Evolutionary conservation across 2,888 invertebrate genomes (phyloP), one percentile per base, ranked within the genome.

Genomic region (Patella caerulea): DNA sequence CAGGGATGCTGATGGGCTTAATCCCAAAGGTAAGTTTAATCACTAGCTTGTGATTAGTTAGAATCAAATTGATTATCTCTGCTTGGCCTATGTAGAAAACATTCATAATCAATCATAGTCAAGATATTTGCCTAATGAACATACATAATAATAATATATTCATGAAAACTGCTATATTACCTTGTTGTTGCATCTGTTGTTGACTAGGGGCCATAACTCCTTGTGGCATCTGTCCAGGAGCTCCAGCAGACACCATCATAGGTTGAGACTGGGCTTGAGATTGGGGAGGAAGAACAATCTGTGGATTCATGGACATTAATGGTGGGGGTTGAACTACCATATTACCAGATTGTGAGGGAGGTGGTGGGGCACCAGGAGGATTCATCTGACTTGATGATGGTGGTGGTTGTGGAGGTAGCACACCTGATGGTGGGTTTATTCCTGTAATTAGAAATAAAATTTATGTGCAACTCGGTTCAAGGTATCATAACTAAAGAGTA

Each of bases 141-240:
- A 45, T 45, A 45, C 7, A 45, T 45, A 45, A 45, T 45, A 45
- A 45, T 45, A 45, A 7, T 45, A 45, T 9, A 45, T 45, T 34
- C 7, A 34, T 5, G 45, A 45, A 45, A 45, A 45, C 7, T 45
- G 45, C 45, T 9, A 45, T 34, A 45, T 45, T 45, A 45, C 45
- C 45, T 45, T 45, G 70, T 54, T 75, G 78, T 53, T 73, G 76
- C 45, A 71, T 72, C 75, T 79, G 81, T 19, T 77, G 79, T 73
- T 82, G 82, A 14, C 78, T 80, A 15, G 77, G 80, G n/a, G 78
- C 56, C 69, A 76, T 79, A 52, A 56, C 73, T 12, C 75, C 71
- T n/a, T 53, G 75, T 71, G 80, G 78, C 45, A 83, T 81, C 76
- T 80, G 80, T 72, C 78, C 78, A 71, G 82, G 75, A 24, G 77